Evolutionary conservation across 2,797 vertebrate genomes (phyloP).

Genomic region (Ptychadena robeensis): DNA sequence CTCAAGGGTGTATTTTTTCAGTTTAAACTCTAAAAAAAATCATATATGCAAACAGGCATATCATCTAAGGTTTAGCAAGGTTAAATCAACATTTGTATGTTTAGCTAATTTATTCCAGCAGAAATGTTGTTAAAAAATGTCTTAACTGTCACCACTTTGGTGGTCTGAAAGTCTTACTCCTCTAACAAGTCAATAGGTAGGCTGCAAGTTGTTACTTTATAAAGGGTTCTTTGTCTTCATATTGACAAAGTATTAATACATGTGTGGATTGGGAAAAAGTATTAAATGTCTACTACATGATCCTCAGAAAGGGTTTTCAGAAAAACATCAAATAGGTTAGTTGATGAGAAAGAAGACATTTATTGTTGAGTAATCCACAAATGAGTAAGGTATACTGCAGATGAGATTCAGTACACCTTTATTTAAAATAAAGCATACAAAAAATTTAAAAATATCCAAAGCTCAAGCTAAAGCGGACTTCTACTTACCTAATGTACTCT

Average conservation of each 20-base stretch:
- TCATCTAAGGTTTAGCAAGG: background rate
- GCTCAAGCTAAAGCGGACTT: too few species aligned
- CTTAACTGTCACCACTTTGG: background rate
- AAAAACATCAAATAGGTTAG: background rate
- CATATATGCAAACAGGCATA: background rate
- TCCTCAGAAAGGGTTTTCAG: background rate
- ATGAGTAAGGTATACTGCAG: too few species aligned
- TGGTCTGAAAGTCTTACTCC: background rate
- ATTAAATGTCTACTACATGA: too few species aligned
- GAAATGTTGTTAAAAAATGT: background rate
- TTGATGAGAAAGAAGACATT: too few species aligned
- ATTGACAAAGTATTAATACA: background rate
- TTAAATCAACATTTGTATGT: background rate
- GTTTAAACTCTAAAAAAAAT: background rate
- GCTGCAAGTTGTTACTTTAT: background rate
- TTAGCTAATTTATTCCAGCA: background rate
- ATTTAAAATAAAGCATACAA: too few species aligned
- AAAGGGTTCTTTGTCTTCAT: background rate
- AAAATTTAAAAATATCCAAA: too few species aligned
- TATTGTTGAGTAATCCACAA: too few species aligned
- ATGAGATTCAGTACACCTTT: too few species aligned
- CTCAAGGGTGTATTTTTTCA: background rate
- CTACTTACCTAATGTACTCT: too few species aligned
- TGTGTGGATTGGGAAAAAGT: background rate
- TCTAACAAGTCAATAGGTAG: background rate